Evolutionary conservation across 2,113 vertebrate genomes (phyloP), one percentile per base, ranked within the genome.

Genomic region (Malurus cyaneus): DNA sequence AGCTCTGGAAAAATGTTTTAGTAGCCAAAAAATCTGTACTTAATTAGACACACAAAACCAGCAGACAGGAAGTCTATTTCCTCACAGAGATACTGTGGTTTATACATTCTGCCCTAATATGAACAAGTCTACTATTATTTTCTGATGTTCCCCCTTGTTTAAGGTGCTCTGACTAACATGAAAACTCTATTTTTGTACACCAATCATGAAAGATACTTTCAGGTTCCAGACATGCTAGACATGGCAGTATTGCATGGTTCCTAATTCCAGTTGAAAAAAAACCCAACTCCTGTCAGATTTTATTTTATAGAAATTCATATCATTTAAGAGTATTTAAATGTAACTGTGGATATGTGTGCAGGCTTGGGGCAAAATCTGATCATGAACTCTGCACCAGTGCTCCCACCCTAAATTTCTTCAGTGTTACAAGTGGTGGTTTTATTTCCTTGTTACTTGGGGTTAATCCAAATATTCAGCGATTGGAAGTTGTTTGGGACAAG

Each of bases 61-160:
- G 96, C 93, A 98, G 97, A 97, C 97, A 98, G 97, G 96, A 98
- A 98, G 96, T 94, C 96, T 97, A 87, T 96, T 98, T 98, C 96
- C 97, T 96, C 89, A 93, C 65, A 96, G 96, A 98, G 96, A 97
- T 97, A 96, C 92, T 96, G 96, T 94, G 94, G 96, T 97, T 97
- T 97, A 94, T 89, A 82, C 91, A 94, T 87, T 96, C 93, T 95
- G 92, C 94, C 84, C 81, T 93, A 86, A 34, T 85, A 80, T 7
- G 78, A 93, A 72, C 53, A 95, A 94, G 73, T 64, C 93, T 88
- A 44, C 61, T 93, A 94, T 86, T 97, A 92, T 92, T 97, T 97
- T 97, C 89, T 94, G 74, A 89, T 95, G 80, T 87, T 87, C 59
- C 57, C 59, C 72, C 93, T 92, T 91, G 80, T 94, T 96, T 96